Percentiles rank a stretch among this genome's conserved stretches.
phyloP scores from a whole-genome alignment of 2,113 vertebrate genomes.

The Picathartes gymnocephalus region DNA sequence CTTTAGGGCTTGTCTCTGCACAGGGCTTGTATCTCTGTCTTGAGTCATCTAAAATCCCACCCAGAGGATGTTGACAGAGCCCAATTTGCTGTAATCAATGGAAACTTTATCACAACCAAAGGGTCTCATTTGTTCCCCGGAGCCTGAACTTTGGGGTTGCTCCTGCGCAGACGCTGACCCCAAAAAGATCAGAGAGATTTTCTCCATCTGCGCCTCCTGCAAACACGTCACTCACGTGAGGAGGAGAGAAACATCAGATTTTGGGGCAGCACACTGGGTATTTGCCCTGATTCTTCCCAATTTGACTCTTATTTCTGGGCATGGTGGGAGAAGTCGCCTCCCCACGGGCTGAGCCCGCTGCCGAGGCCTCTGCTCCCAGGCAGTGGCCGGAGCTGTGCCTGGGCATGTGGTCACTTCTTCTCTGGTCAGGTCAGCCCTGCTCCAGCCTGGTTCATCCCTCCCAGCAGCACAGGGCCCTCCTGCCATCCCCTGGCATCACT shows the following conservation, averaged over 20 bases:
- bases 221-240: accelerated
- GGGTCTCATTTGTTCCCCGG: not conserved
- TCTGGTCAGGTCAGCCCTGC: not conserved
- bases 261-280: accelerated
- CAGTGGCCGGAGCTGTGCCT: not conserved
- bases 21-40: not conserved
- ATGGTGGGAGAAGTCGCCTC: accelerated
- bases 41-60: not conserved
- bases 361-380: not conserved
- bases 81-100: not conserved
- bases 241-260: not conserved
- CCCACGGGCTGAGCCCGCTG: accelerated
- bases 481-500: not conserved
- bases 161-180: not conserved
- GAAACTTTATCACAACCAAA: not conserved
- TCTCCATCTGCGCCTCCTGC: accelerated
- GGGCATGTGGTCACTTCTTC: not conserved
- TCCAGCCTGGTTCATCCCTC: not conserved
- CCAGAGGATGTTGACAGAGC: not conserved
- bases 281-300: not conserved
- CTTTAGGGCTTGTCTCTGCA: not conserved
- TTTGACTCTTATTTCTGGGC: not conserved
- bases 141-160: not conserved
- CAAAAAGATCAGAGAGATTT: not conserved
- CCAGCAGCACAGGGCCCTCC: not conserved